A percentile compares a stretch with the other conserved stretches of the same genome.
phyloP scores from a whole-genome alignment of 2,888 invertebrate species.

The Platypus cylindrus region DNA sequence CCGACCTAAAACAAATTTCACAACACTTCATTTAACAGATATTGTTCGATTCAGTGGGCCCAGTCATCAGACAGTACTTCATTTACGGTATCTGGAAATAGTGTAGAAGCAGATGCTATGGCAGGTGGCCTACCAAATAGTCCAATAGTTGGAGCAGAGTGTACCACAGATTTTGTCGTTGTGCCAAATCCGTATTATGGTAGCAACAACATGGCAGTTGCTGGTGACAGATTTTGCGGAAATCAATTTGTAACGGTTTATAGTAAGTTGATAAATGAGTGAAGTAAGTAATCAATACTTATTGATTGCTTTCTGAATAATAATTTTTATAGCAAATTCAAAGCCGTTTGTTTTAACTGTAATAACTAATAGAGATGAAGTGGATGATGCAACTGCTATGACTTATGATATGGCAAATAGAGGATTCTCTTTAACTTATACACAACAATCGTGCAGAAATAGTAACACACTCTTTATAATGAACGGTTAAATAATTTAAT shows the following conservation, averaged over 20 bases:
- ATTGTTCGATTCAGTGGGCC: conserved; percentile 58
- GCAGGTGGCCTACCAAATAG: conserved; percentile 40
- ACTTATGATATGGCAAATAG: conserved; percentile 51
- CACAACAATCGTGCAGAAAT: conserved; percentile 48
- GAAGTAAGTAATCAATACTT: neutral
- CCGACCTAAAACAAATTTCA: neutral
- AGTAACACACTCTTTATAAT: conserved; percentile 7
- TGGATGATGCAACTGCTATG: too few relatives aligned
- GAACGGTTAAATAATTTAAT: conserved; percentile 8
- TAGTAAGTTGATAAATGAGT: conserved; percentile 40
- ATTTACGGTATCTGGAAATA: conserved; percentile 53
- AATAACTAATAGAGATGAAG: conserved; percentile 52
- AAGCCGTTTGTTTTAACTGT: conserved; percentile 66
- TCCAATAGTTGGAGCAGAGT: conserved; percentile 46
- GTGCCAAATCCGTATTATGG: conserved; percentile 53
- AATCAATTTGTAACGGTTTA: conserved; percentile 53
- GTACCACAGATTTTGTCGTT: conserved; percentile 61
- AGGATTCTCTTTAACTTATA: conserved; percentile 62
- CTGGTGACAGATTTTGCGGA: conserved; percentile 64
- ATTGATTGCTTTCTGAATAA: neutral
- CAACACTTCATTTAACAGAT: conserved; percentile 28
- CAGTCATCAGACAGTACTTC: conserved; percentile 42
- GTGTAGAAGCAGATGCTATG: conserved; percentile 44
- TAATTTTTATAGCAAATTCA: conserved; percentile 38
- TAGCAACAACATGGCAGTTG: conserved; percentile 32